Conservation (phyloP, 2,888 invertebrate genomes). For the Eupithecia pulchellata region DNA sequence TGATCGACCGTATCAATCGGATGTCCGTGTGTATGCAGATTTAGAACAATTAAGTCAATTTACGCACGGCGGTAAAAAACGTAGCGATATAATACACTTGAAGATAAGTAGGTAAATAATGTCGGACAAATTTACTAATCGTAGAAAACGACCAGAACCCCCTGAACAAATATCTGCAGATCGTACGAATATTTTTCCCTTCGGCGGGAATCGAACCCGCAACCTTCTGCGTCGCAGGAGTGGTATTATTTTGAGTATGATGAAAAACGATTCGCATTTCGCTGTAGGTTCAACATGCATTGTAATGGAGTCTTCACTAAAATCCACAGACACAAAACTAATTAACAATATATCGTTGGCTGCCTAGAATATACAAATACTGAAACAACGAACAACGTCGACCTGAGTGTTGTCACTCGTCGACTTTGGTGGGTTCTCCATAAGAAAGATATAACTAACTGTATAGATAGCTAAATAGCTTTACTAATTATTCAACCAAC, state of each 20-base stretch:
- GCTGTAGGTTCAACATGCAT: not conserved
- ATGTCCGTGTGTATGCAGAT: conserved; percentile 42
- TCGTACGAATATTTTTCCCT: no score
- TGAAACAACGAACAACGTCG: not conserved
- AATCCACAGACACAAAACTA: not conserved
- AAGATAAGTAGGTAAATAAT: no score
- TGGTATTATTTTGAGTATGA: not conserved
- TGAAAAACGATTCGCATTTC: not conserved
- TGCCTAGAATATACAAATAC: not conserved
- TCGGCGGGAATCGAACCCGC: no score
- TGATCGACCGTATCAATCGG: conserved; percentile 40
- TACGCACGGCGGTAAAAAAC: conserved; percentile 45
- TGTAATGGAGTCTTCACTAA: not conserved
- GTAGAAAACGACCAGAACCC: no score
- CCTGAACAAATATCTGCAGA: no score
- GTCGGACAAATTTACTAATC: no score
- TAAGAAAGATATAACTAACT: no score
- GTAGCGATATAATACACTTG: conserved; percentile 5
- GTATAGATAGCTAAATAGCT: no score
- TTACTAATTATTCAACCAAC: no score
- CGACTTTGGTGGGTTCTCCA: not conserved
- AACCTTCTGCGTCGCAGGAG: no score
- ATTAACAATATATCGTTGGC: not conserved
- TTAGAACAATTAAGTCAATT: conserved; percentile 49
- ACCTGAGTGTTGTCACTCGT: no score